Conservation (phyloP, 2,888 invertebrate genomes). For the Dolichopus griseipennis region DNA sequence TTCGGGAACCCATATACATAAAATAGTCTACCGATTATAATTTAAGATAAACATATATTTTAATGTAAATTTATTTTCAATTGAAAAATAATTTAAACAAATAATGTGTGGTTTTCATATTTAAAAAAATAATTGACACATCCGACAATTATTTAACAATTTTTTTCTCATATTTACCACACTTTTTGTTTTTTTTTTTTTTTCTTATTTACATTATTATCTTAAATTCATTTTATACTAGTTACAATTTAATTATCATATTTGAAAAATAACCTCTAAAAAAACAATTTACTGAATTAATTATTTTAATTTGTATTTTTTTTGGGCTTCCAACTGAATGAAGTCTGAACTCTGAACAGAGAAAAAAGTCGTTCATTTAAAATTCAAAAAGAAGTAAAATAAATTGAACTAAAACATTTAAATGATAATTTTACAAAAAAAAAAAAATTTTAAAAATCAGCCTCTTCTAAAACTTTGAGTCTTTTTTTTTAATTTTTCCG, state of each 20-base stretch:
- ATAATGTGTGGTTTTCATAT: background rate
- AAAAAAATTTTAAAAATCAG: too few species aligned
- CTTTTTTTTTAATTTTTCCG: background rate
- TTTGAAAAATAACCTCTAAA: background rate
- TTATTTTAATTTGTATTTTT: background rate
- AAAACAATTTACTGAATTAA: background rate
- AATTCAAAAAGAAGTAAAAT: background rate
- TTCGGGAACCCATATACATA: too few species aligned
- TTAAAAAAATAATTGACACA: background rate
- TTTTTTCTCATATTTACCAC: background rate
- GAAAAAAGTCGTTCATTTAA: background rate
- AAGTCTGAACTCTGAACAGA: too few species aligned
- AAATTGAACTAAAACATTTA: too few species aligned
- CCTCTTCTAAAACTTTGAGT: background rate
- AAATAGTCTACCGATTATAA: too few species aligned
- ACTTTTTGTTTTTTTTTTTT: background rate
- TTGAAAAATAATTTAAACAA: too few species aligned
- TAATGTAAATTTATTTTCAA: too few species aligned
- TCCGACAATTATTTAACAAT: constrained; percentile 3
- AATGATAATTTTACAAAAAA: too few species aligned
- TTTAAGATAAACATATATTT: too few species aligned
- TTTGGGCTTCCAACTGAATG: background rate
- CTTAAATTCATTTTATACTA: background rate
- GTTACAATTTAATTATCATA: background rate
- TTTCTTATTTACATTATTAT: background rate